Evolutionary conservation across 2,113 vertebrate genomes (phyloP), one percentile per base, ranked within the genome.

Genomic region (Tilapia sparmanii): DNA sequence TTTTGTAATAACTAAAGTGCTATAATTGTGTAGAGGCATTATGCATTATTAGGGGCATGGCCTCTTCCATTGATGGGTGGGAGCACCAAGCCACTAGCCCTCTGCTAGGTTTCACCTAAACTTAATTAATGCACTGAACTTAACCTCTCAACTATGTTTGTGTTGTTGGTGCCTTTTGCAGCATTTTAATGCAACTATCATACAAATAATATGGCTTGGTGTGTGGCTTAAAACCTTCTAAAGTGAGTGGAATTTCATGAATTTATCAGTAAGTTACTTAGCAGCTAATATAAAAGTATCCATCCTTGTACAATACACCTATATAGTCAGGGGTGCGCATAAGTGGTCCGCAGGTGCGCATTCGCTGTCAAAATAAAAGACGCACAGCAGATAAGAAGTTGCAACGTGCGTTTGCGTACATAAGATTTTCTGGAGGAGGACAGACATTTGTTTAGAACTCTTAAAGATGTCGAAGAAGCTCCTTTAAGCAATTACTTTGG

Each of bases 351-450:
- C 26, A 31, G 8, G 55, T 57, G 54, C 1, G 4, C 0, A 29
- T 57, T 57, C 1, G 3, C 54, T 59, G 55, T 31, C 55, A 59
- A 59, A 59, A 10, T 18, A 59, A 59, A 59, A 59, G 15, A 59
- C 2, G 1, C 0, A 5, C 26, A 5, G 2, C 0, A 2, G 24
- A 59, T 29, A 59, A 10, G 15, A 59, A 59, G 57, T 31, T 59
- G 57, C 26, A 59, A 31, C 1, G 0, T 0, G 55, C 1, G 1
- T 59, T 59, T 4, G 57, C 5, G 2, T 31, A 31, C 26, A 18
- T 59, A 59, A 29, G 26, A 59, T 59, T 59, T 59, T 59, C 55
- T 4, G 55, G 55, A 29, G 55, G 26, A 59, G 13, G 1, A 59
- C 55, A 31, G 55, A 59, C 26, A 59, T 59, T 59, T 59, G 55